phyloP scores from a whole-genome alignment of 2,113 vertebrate genomes.

The Anguilla rostrata region DNA sequence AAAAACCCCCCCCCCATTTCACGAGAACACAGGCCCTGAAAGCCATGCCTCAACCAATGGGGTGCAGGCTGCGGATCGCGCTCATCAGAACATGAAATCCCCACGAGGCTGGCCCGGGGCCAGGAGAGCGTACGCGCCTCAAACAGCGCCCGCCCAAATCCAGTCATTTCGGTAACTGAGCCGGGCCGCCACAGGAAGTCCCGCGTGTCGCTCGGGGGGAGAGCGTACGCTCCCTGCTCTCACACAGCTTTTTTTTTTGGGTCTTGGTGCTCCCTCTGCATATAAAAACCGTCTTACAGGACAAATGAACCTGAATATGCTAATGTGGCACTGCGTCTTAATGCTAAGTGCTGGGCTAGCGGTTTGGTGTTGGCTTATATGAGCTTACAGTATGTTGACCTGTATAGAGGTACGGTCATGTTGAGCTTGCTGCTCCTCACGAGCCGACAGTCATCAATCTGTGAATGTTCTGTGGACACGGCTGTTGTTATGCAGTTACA shows the following conservation, averaged over 20 bases:
- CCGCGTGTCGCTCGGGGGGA: neutral
- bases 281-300: neutral
- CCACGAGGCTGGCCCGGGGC: slow-evolving; percentile 34
- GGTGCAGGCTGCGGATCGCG: slow-evolving; percentile 30
- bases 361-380: neutral
- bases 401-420: neutral
- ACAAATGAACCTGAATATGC: neutral
- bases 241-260: neutral
- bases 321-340: neutral
- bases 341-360: neutral
- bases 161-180: slow-evolving; percentile 15
- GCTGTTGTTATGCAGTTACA: neutral
- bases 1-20: neutral
- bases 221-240: neutral
- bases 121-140: slow-evolving; percentile 24
- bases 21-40: neutral
- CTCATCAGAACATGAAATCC: slow-evolving; percentile 43
- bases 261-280: neutral
- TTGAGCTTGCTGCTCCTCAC: neutral
- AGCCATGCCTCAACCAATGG: neutral
- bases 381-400: neutral
- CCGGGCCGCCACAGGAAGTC: neutral
- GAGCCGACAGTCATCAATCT: neutral
- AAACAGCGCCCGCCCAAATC: slow-evolving; percentile 30
- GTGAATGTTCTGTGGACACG: neutral